These are phyloP conservation scores for Cyclura pinguis DNA, from an alignment of 2,797 vertebrate species.

Conservation along the genomic window DNA sequence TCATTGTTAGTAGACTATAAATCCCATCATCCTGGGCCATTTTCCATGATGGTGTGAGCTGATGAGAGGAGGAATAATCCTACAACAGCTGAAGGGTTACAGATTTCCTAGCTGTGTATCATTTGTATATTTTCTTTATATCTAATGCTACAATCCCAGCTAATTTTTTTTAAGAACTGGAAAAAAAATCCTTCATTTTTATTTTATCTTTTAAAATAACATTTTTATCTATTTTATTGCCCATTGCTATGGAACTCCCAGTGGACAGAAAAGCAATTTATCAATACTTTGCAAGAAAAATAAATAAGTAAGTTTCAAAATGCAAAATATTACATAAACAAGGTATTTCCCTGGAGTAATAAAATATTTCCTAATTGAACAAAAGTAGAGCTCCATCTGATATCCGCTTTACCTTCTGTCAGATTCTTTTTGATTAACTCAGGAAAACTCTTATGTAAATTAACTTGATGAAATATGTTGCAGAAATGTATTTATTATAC, in stretches of 20 bases:
- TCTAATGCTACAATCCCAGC: not conserved
- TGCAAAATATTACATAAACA: not conserved
- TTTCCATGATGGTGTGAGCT: too few relatives aligned
- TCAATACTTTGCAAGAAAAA: too few relatives aligned
- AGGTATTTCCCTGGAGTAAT: not conserved
- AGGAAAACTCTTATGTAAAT: constrained; percentile 19
- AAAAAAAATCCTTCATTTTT: not conserved
- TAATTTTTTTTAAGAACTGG: too few relatives aligned
- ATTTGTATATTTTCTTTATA: not conserved
- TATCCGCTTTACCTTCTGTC: constrained; percentile 11
- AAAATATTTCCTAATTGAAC: constrained; percentile 15
- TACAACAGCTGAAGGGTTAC: too few relatives aligned
- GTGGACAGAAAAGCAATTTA: too few relatives aligned
- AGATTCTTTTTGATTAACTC: constrained; percentile 13
- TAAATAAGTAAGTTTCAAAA: not conserved
- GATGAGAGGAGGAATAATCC: too few relatives aligned
- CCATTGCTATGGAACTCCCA: not conserved
- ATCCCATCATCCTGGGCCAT: too few relatives aligned
- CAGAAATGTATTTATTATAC: not conserved
- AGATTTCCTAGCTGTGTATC: too few relatives aligned
- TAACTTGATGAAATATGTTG: not conserved
- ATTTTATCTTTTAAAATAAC: not conserved
- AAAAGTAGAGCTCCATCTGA: not conserved
- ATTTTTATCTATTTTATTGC: not conserved
- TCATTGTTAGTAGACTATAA: too few relatives aligned